Conservation (phyloP, 1,140 invertebrate species). For the Portunus trituberculatus region DNA sequence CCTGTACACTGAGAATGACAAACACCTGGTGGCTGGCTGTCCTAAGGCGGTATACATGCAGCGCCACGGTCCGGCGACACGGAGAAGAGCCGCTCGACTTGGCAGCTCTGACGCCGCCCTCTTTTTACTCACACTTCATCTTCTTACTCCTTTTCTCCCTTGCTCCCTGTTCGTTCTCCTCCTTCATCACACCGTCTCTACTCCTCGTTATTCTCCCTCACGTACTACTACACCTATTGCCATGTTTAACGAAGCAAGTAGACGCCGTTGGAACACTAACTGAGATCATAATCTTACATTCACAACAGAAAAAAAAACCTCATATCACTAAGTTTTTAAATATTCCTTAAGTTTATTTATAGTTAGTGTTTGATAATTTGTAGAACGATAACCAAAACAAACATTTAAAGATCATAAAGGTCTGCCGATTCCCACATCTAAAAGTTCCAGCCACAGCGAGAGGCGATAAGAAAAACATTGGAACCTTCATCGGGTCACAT, state of each 20-base stretch:
- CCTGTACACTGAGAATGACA: constrained; percentile 52
- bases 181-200: neutral
- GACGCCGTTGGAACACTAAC: no score
- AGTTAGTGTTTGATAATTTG: neutral
- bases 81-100: neutral
- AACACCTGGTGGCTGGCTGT: neutral
- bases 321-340: no score
- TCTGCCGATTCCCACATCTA: constrained; percentile 45
- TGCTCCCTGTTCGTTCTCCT: neutral
- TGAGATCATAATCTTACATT: no score
- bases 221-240: neutral
- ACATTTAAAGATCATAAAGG: neutral
- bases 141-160: neutral
- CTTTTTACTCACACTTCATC: neutral
- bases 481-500: constrained; percentile 76
- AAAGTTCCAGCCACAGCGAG: constrained; percentile 71
- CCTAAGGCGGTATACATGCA: neutral
- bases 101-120: neutral
- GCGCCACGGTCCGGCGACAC: neutral
- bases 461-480: constrained; percentile 76
- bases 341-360: neutral
- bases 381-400: neutral
- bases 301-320: no score
- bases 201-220: neutral
- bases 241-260: neutral